Evolutionary conservation across 2,113 vertebrate species (phyloP).

Genomic region (Ranitomeya imitator): DNA sequence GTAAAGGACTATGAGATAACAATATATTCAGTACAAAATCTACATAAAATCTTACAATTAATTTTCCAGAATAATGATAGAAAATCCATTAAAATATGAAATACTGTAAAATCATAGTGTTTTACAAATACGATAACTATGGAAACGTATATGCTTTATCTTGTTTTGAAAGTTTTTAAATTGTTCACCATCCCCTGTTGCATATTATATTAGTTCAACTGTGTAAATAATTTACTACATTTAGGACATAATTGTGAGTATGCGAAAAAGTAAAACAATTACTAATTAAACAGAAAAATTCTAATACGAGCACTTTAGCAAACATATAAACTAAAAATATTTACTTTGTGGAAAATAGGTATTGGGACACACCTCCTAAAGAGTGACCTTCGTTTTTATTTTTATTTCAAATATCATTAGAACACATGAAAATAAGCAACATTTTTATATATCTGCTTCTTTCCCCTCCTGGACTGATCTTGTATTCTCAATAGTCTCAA

Average conservation of each 20-base stretch:
- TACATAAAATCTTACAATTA: constrained; percentile 21
- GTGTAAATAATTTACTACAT: neutral
- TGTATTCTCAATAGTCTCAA: no score
- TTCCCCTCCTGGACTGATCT: no score
- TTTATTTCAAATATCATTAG: no score
- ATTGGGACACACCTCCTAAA: no score
- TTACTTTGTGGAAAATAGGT: no score
- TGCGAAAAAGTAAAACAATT: neutral
- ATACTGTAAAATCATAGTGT: constrained; percentile 3
- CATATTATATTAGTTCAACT: neutral
- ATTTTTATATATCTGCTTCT: no score
- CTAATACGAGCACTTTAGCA: neutral
- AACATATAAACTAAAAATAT: neutral
- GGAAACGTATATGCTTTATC: neutral
- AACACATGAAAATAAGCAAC: no score
- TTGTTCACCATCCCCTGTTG: neutral
- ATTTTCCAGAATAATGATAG: neutral
- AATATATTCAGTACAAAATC: constrained; percentile 26
- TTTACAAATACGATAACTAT: neutral
- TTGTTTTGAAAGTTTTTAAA: neutral
- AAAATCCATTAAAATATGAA: neutral
- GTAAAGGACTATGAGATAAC: constrained; percentile 40
- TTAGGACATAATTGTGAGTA: neutral
- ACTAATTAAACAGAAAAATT: neutral
- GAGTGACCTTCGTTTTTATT: no score